Evolutionary conservation across 2,888 invertebrate genomes (phyloP), one percentile per base, ranked within the genome.

Genomic region (Harpagoxenus sublaevis): DNA sequence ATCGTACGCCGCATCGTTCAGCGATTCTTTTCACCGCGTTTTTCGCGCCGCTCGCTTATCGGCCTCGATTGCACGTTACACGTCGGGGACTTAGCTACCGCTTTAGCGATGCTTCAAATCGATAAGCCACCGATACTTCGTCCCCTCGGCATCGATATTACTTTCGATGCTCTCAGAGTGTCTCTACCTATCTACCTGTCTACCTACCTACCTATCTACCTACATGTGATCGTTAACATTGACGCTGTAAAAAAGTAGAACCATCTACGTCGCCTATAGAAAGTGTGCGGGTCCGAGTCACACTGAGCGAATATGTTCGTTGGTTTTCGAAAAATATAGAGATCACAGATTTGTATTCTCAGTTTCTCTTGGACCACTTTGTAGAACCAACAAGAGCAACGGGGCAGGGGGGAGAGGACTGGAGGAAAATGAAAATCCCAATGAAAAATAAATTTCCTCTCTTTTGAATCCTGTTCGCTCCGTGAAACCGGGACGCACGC

Each of bases 211-310:
- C 48, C 57, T 75, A 75, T 6, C 53, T 70, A 39, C 15, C 45
- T 77, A 53, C 6, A 15, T 60, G 63, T 45, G 42, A 63, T 71
- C 55, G 53, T 53, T 51, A 70, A 82, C 83, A 65, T 35, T n/a
- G 62, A 84, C 55, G 12, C 83, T 84, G 83, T 82, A 84, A 83
- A 84, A 84, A 84, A 84, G 84, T 84, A 71, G 83, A 82, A 71
- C 28, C 79, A 23, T 70, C 71, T 71, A 60, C 35, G 4, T 78
- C 45, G 48, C 18, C 71, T 84, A 77, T 81, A 28, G 60, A 18
- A 65, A 83, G 42, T 48, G 45, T 35, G 45, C 18, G 18, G 15
- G 63, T 53, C 75, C 51, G 23, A 51, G 45, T 60, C 28, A 18
- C 73, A 71, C 35, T 48, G 35, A 45, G 79, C 79, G 8, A 71